Base-by-base conservation (phyloP, 2,113 vertebrate species). In the Neolamprologus caudopunctatus region DNA sequence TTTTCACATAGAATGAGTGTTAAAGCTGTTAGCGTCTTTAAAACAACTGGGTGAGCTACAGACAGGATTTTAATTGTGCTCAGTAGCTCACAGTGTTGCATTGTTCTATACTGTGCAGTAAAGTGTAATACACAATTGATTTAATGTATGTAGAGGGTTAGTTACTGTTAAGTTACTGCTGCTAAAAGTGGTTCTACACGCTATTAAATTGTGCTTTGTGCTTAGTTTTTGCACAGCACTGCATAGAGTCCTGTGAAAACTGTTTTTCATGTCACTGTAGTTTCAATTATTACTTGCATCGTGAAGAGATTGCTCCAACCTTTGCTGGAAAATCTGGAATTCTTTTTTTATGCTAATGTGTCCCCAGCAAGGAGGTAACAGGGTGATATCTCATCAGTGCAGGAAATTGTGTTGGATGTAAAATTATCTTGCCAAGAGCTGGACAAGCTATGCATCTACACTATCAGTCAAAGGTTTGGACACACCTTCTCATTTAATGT, bases 41-140 rank as follows among this genome's bases (percentile, higher is more conserved):
- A 66, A 37, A 37, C 16, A 31, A 28, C 40, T 75, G 24, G 71
- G 21, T 45, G 8, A 73, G 37, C n/a, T 17, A 26, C 13, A 73
- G 71, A 26, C 42, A 75, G 71, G 71, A 75, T 45, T 75, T 31
- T 75, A 75, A 75, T 28, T 75, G 16, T 50, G 9, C 24, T 75
- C 24, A 75, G 8, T 11, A 0, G 24, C 8, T 11, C 42, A 63
- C 71, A 28, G 6, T 75, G 42, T 75, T 47, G 26, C 24, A 75
- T 24, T 75, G 40, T 75, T 73, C 6, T 45, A 5, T 73, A 26
- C 13, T 73, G 68, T 47, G 21, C 4, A 47, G 21, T 73, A 73
- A 9, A 26, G 40, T 73, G 68, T 73, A 75, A 75, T 47, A 2
- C 16, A 47, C 68, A 28, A 7, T 24, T 26, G 5, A 75, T 45